A percentile compares a stretch with the other conserved stretches of the same genome.
These are phyloP conservation scores for Chiridota heheva DNA, from an alignment of 35 echinoderm and acorn worm species.

Conservation along the genomic window DNA sequence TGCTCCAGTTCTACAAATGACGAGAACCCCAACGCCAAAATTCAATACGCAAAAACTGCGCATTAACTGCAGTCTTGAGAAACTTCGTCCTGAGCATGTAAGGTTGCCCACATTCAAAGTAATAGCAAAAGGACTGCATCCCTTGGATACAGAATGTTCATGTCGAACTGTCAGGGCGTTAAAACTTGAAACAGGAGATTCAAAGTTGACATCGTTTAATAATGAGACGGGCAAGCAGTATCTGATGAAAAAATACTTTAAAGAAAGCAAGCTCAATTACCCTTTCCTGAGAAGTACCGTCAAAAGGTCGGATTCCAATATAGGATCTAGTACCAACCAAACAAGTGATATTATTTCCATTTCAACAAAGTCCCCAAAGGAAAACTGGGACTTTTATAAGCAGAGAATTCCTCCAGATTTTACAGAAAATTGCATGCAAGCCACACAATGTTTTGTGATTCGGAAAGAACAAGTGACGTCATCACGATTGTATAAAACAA, in stretches of 20 bases:
- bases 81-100: conserved; percentile 48
- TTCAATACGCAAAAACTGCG: conserved; percentile 57
- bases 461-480: conserved; percentile 63
- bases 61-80: conserved; percentile 56
- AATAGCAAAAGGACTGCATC: not conserved
- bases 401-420: conserved; percentile 43
- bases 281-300: too few species aligned
- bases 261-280: not conserved
- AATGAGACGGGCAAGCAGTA: too few species aligned
- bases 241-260: conserved; percentile 43
- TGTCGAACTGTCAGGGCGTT: not conserved
- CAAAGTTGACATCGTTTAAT: too few species aligned
- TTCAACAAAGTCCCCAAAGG: too few species aligned
- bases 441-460: conserved; percentile 58
- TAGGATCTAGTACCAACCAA: too few species aligned
- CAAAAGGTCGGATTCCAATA: too few species aligned
- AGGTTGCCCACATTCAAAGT: conserved; percentile 1
- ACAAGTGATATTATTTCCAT: too few species aligned
- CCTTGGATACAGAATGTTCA: not conserved
- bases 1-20: not conserved
- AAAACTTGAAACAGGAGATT: too few species aligned
- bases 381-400: too few species aligned
- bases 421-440: conserved; percentile 32
- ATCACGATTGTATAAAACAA: conserved; percentile 50
- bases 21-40: not conserved